Conservation (phyloP, 2,113 vertebrate species). For the Sylvia atricapilla region DNA sequence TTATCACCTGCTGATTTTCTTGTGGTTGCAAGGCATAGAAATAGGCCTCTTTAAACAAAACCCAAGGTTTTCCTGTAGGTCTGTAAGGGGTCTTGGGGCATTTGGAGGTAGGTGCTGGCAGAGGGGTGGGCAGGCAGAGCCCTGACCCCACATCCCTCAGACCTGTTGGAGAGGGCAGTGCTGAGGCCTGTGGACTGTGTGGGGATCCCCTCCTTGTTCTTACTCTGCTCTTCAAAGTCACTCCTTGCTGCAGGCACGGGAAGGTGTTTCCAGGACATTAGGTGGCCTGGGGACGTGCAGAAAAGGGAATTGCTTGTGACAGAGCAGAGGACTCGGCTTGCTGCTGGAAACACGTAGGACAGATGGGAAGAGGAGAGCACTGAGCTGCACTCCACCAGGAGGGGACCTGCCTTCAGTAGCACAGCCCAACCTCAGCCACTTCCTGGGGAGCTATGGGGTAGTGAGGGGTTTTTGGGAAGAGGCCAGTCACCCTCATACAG, state of each 20-base stretch:
- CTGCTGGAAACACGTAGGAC: background rate
- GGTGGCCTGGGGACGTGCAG: background rate
- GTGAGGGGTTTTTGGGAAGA: background rate
- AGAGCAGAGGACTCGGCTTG: background rate
- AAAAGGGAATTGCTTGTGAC: conserved; percentile 29
- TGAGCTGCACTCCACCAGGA: background rate
- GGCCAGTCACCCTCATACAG: rapidly evolving
- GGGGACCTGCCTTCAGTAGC: background rate
- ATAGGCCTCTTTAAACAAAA: background rate
- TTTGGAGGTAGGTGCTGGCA: background rate
- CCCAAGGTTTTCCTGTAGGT: background rate
- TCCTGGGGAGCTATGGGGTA: background rate
- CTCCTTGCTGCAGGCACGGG: background rate
- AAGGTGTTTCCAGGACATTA: conserved; percentile 34
- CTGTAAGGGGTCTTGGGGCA: background rate
- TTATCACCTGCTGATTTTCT: background rate
- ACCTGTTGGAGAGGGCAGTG: background rate
- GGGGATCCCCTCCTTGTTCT: background rate
- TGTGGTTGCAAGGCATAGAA: background rate
- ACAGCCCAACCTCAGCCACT: background rate
- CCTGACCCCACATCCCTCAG: rapidly evolving
- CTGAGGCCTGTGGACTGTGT: rapidly evolving
- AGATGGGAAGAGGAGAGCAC: background rate
- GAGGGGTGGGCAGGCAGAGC: background rate
- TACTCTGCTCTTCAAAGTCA: background rate